Conservation (phyloP, 2,888 invertebrate species). For the Tetanocera ferruginea region DNA sequence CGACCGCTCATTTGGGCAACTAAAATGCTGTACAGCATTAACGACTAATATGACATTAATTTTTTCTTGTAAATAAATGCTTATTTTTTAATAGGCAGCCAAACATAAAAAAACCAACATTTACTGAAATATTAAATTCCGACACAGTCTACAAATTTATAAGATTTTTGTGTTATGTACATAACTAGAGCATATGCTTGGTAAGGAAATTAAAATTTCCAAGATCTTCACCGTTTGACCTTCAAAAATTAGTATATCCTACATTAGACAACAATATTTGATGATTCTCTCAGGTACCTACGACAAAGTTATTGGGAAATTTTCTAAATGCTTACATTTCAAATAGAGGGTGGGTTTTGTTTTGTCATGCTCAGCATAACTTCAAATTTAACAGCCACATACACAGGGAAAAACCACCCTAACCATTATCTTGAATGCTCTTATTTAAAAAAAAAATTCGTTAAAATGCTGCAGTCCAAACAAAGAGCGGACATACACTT, state of each 20-base stretch:
- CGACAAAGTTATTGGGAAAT: not conserved
- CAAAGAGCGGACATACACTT: too few relatives aligned
- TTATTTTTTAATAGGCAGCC: too few relatives aligned
- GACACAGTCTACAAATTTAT: too few relatives aligned
- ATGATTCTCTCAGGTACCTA: not conserved
- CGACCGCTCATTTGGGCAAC: too few relatives aligned
- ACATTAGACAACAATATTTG: too few relatives aligned
- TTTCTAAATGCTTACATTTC: not conserved
- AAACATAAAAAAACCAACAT: too few relatives aligned
- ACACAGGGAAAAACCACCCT: not conserved
- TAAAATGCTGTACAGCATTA: too few relatives aligned
- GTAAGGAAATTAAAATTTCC: not conserved
- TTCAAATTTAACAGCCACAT: not conserved
- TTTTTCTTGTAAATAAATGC: too few relatives aligned
- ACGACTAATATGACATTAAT: too few relatives aligned
- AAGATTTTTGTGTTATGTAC: too few relatives aligned
- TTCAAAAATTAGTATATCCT: not conserved
- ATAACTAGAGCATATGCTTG: not conserved
- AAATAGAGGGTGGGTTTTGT: slow-evolving; percentile 1
- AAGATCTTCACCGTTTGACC: not conserved
- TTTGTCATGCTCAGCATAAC: not conserved
- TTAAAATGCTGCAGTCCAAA: not conserved
- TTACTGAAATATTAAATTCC: too few relatives aligned
- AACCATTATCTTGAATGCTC: not conserved
- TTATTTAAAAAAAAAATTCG: not conserved